A percentile compares a stretch with the other conserved stretches of the same genome.
Conservation (phyloP, 2,888 invertebrate species). For the Alsophila aescularia region DNA sequence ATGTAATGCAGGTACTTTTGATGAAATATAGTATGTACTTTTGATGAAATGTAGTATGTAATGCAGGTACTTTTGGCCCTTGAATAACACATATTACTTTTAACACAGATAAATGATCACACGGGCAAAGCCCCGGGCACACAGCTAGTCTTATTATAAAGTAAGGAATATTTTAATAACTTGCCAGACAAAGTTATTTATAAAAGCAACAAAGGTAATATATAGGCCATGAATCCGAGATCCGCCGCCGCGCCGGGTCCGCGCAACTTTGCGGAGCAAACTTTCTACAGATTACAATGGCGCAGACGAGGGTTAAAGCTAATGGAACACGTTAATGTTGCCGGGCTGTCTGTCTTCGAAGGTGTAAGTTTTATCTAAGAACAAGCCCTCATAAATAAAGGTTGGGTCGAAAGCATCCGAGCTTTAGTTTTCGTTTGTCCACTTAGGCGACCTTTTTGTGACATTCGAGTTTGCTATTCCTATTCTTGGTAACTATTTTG, state of each 20-base stretch:
- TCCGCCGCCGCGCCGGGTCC: background rate
- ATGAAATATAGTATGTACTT: too few species aligned
- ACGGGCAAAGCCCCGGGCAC: too few species aligned
- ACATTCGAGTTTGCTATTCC: background rate
- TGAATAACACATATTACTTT: too few species aligned
- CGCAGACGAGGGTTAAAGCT: constrained; percentile 31
- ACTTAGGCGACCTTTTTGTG: background rate
- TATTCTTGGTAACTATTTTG: background rate
- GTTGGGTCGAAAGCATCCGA: background rate
- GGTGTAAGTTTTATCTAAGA: constrained; percentile 24
- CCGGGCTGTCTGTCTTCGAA: constrained; percentile 21
- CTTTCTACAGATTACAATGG: constrained; percentile 31
- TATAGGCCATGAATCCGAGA: constrained; percentile 18
- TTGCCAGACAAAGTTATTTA: background rate
- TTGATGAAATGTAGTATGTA: too few species aligned
- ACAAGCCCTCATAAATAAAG: constrained; percentile 21
- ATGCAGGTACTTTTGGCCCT: too few species aligned
- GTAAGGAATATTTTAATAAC: background rate
- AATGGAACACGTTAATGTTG: constrained; percentile 33
- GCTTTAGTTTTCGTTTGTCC: constrained; percentile 8
- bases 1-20: too few species aligned
- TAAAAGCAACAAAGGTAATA: constrained; percentile 14
- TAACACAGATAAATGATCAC: too few species aligned
- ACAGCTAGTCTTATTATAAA: too few species aligned
- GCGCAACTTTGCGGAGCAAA: constrained; percentile 21